These are phyloP conservation scores for Sceliomorpha sp. DNA, from an alignment of 2,888 invertebrate genomes.

Conservation along the genomic window DNA sequence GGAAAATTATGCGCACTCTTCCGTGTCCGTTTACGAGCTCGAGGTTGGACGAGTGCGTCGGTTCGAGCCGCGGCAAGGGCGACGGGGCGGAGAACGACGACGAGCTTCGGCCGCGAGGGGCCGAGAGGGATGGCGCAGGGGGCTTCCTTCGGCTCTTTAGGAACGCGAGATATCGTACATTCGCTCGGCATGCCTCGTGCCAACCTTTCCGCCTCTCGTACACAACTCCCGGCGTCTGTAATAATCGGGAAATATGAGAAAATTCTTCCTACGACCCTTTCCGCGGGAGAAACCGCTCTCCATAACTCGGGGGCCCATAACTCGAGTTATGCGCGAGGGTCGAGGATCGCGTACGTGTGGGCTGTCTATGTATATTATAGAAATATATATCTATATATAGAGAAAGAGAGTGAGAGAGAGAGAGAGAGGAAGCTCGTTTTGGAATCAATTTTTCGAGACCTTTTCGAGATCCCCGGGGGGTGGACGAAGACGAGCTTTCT, in stretches of 20 bases:
- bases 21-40: constrained; percentile 73
- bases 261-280: constrained; percentile 62
- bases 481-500: neutral
- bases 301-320: constrained; percentile 50
- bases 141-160: constrained; percentile 43
- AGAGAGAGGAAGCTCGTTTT: constrained; percentile 32
- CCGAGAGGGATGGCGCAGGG: constrained; percentile 40
- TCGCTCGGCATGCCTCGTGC: constrained; percentile 39
- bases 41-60: constrained; percentile 50
- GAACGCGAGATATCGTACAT: constrained; percentile 47
- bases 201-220: constrained; percentile 36
- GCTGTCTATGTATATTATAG: no score
- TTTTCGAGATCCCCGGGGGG: constrained; percentile 7
- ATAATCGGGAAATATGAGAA: constrained; percentile 73
- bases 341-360: no score
- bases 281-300: constrained; percentile 24
- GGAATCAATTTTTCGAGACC: constrained; percentile 37
- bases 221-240: constrained; percentile 56
- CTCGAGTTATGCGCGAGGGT: constrained; percentile 45
- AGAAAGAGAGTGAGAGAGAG: no score
- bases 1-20: constrained; percentile 74
- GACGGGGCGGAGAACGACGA: constrained; percentile 16
- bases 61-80: constrained; percentile 37
- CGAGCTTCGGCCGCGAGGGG: constrained; percentile 56
- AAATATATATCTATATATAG: no score